Evolutionary conservation across 2,888 invertebrate species (phyloP).

Genomic region (Danaus chrysippus): DNA sequence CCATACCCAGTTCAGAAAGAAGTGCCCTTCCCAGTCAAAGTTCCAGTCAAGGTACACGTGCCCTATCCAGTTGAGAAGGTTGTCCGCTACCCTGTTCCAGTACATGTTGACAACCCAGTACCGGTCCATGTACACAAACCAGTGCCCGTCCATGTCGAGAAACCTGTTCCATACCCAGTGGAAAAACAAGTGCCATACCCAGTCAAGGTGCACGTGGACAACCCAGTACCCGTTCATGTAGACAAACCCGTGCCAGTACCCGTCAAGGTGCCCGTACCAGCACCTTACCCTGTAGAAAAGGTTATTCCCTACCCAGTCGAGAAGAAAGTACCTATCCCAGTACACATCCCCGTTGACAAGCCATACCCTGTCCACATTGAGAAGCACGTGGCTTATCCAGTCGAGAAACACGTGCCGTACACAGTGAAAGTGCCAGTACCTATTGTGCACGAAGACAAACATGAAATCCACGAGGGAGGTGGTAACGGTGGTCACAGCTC

Average conservation of each 20-base stretch:
- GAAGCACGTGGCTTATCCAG: constrained; percentile 83
- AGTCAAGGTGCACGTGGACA: constrained; percentile 83
- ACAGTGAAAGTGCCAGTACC: constrained; percentile 85
- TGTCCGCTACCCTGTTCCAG: constrained; percentile 85
- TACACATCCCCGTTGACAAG: constrained; percentile 80
- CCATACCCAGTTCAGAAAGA: constrained; percentile 87
- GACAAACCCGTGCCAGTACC: constrained; percentile 88
- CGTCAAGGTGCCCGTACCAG: constrained; percentile 86
- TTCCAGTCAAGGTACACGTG: constrained; percentile 84
- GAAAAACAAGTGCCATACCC: constrained; percentile 85
- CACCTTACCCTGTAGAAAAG: constrained; percentile 84
- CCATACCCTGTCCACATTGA: constrained; percentile 82
- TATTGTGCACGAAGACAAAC: constrained; percentile 74
- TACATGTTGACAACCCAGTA: constrained; percentile 83
- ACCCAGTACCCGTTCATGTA: constrained; percentile 86
- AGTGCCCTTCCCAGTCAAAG: constrained; percentile 81
- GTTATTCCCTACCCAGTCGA: constrained; percentile 83
- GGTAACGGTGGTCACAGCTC: constrained; percentile 29
- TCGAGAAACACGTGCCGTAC: constrained; percentile 84
- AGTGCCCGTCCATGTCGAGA: constrained; percentile 84
- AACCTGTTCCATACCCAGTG: constrained; percentile 86
- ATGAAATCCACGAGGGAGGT: constrained; percentile 40
- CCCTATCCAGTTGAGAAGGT: constrained; percentile 87
- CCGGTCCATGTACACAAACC: constrained; percentile 84
- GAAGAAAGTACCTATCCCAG: constrained; percentile 82